phyloP scores from a whole-genome alignment of 2,888 invertebrate genomes.

The Ryuthela nishihirai region DNA sequence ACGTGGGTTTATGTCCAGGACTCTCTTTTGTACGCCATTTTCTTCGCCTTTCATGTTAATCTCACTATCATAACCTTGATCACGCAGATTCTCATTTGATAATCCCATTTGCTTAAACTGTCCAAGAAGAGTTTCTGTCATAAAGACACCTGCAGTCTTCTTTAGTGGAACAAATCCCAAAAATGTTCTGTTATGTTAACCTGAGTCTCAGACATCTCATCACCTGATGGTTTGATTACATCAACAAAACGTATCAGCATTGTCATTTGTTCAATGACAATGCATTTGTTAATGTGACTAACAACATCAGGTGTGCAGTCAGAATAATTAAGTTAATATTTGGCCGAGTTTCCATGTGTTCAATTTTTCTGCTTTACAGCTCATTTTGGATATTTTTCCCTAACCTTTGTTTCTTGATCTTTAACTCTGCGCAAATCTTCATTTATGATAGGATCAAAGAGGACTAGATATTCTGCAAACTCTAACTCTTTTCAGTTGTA shows the following conservation, averaged over 20 bases:
- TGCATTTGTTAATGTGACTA: no score
- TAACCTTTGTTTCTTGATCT: no score
- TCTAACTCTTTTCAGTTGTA: not conserved
- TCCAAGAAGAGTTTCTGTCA: conserved; percentile 1
- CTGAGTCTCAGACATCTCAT: not conserved
- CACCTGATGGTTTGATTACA: conserved; percentile 1
- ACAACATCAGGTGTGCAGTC: no score
- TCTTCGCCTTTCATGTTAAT: conserved; percentile 48
- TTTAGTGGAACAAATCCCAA: not conserved
- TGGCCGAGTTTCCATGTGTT: no score
- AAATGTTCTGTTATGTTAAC: not conserved
- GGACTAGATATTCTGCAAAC: no score
- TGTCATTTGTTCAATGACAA: not conserved
- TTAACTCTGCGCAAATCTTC: no score
- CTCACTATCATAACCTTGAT: conserved; percentile 49
- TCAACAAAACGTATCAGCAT: not conserved
- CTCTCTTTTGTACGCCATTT: conserved; percentile 47
- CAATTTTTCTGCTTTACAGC: no score
- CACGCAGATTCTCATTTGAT: conserved; percentile 30
- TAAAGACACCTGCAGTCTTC: conserved; percentile 1
- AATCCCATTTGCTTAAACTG: conserved; percentile 1
- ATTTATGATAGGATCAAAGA: no score
- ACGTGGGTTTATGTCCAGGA: conserved; percentile 43
- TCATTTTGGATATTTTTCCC: no score
- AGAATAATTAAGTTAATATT: no score